Base-by-base conservation (phyloP, 2,888 invertebrate genomes). In the Eledona agricola region DNA sequence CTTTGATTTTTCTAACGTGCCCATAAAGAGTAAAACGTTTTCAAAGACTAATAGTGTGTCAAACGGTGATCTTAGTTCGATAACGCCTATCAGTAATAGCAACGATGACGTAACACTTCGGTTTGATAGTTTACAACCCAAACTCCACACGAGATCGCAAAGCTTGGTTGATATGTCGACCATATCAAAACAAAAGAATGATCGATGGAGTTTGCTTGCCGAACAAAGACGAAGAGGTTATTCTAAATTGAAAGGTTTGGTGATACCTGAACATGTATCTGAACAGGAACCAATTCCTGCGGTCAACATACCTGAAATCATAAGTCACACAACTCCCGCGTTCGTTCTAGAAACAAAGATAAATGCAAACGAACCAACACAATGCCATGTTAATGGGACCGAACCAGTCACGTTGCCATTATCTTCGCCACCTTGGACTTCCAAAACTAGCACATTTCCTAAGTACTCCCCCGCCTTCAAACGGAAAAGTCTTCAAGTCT, bases 381-480 rank as follows among this genome's bases (percentile, higher is more conserved):
- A 60, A 42, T 35, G 47, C 26, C 49, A 55, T 63, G 60, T 66
- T 29, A 75, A 63, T 56, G 70, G 69, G 64, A 64, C 67, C 53
- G 51, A 59, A 49, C 59, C 55, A 40, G 53, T 57, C 13, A 22
- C 35, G 20, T 45, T 62, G 20, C 60, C 63, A 37, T 53, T 69
- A 47, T 58, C 57, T 10, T 62, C 69, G 23, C 72, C 75, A n/a
- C 69, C 73, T 17, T 78, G 77, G 77, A 52, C 63, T 12, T 52
- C 59, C 1, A 66, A 59, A 31, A 56, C 78, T 1, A 81, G 77
- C 58, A 85, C 83, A 60, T 76, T 89, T 62, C 88, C 89, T 1
- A 90, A 89, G 77, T 90, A 90, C 78, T 90, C 90, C 1, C 90
- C 90, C 7, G 90, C 90, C 2, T 90, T 90, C 67, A 90, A 89